Percentiles rank a stretch among this genome's conserved stretches.
phyloP scores from a whole-genome alignment of 2,797 vertebrate species.

The Spatula versicolor region DNA sequence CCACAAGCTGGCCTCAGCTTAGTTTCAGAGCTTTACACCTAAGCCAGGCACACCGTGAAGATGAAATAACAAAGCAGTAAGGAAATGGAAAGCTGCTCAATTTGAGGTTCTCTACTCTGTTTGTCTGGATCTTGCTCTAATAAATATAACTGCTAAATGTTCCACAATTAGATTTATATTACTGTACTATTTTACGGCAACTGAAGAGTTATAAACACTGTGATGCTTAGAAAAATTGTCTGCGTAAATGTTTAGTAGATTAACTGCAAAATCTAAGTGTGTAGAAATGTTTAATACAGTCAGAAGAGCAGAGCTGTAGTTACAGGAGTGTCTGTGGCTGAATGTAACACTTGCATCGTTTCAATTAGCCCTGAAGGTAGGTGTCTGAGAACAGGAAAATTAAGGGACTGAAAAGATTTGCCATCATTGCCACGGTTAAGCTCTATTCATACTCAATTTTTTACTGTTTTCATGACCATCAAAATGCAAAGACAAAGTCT shows the following conservation, averaged over 20 bases:
- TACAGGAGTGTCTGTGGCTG: not conserved
- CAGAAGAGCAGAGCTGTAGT: not conserved
- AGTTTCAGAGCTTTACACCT: not conserved
- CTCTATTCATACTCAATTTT: constrained; percentile 58
- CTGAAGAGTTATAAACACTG: constrained; percentile 21
- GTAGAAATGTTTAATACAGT: not conserved
- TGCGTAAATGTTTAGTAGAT: constrained; percentile 35
- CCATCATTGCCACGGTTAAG: constrained; percentile 35
- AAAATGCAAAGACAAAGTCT: constrained; percentile 60
- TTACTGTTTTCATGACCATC: constrained; percentile 32
- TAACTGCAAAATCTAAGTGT: not conserved
- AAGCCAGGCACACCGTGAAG: not conserved
- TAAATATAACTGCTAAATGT: not conserved
- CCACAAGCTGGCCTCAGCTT: not conserved
- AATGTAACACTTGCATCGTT: not conserved
- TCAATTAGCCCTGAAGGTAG: constrained; percentile 44
- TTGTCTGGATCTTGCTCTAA: constrained; percentile 4
- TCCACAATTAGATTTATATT: not conserved
- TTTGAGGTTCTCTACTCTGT: not conserved
- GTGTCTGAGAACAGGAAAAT: not conserved
- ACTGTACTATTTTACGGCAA: not conserved
- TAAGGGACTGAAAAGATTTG: constrained; percentile 40
- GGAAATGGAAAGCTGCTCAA: not conserved
- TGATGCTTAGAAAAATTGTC: constrained; percentile 35
- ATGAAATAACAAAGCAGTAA: not conserved